Percentiles rank a stretch among this genome's conserved stretches.
phyloP scores from a whole-genome alignment of 2,797 vertebrate genomes.

The Xenops minutus region DNA sequence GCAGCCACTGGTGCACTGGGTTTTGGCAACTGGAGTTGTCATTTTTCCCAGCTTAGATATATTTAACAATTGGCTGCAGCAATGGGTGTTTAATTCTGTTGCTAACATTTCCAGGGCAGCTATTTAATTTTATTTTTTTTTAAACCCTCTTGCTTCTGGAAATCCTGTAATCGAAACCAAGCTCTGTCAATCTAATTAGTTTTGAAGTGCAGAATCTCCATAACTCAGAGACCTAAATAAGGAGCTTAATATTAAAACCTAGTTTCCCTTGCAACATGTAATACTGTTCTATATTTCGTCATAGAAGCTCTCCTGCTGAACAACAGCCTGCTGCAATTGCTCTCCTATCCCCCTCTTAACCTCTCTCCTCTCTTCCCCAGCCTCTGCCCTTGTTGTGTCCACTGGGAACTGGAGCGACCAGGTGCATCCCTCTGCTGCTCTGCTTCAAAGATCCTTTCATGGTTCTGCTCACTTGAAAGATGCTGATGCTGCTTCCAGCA shows the following conservation, averaged over 20 bases:
- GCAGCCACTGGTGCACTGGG: neutral
- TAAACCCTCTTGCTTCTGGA: conserved; percentile 46
- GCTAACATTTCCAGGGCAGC: conserved; percentile 44
- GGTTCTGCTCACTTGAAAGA: conserved; percentile 3
- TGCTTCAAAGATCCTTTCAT: neutral
- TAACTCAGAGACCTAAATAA: conserved; percentile 65
- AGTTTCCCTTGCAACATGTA: neutral
- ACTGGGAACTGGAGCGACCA: accelerated
- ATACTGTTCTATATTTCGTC: neutral
- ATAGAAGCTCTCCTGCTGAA: neutral
- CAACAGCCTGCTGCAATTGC: neutral
- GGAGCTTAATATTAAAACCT: conserved; percentile 65
- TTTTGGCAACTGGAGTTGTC: neutral
- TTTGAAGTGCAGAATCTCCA: conserved; percentile 57
- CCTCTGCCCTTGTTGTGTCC: neutral
- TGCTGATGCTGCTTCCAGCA: neutral
- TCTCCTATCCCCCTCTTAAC: neutral
- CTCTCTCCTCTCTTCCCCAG: neutral
- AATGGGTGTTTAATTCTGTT: conserved; percentile 46
- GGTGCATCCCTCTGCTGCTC: neutral
- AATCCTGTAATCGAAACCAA: conserved; percentile 59
- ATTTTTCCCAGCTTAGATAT: neutral
- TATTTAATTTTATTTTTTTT: conserved; percentile 12
- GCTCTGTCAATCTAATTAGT: conserved; percentile 70
- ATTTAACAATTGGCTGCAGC: conserved; percentile 42